Evolutionary conservation across 2,797 vertebrate genomes (phyloP).

Genomic region (Centropyge bicolor): DNA sequence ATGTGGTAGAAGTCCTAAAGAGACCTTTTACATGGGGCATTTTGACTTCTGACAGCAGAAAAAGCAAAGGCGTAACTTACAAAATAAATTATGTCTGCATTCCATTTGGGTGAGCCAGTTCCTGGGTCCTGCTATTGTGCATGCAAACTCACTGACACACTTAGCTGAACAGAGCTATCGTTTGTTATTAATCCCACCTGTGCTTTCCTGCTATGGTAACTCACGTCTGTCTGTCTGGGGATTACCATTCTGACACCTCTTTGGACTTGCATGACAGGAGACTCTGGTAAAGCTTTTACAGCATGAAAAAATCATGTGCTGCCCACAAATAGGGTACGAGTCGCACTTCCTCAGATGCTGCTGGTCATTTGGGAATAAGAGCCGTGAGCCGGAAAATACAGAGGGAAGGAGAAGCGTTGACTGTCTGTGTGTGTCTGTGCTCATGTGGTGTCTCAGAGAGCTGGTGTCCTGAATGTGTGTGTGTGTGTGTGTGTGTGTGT

Average conservation of each 20-base stretch:
- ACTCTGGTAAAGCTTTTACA: constrained; percentile 75
- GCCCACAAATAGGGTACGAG: constrained; percentile 69
- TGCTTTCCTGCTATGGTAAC: not conserved
- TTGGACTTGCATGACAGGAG: constrained; percentile 53
- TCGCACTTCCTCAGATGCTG: constrained; percentile 70
- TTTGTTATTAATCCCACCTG: not conserved
- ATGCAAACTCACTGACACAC: not conserved
- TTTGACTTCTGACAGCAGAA: not conserved
- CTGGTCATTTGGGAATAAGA: constrained; percentile 69
- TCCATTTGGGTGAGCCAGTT: not conserved
- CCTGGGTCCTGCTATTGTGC: not conserved
- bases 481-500: constrained; percentile 7
- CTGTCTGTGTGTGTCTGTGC: not conserved
- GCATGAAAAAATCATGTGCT: constrained; percentile 81
- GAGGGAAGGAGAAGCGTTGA: constrained; percentile 25
- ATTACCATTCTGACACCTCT: constrained; percentile 50
- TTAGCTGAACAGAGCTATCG: not conserved
- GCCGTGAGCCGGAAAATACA: constrained; percentile 58
- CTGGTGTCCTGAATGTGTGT: not conserved
- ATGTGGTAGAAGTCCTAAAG: not conserved
- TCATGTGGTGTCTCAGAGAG: too few relatives aligned
- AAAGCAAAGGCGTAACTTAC: constrained; percentile 1
- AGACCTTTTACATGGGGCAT: not conserved
- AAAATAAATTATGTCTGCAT: not conserved
- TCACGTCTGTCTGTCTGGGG: constrained; percentile 40